Evolutionary conservation across 2,113 vertebrate genomes (phyloP), one percentile per base, ranked within the genome.

Genomic region (Ondatra zibethicus): DNA sequence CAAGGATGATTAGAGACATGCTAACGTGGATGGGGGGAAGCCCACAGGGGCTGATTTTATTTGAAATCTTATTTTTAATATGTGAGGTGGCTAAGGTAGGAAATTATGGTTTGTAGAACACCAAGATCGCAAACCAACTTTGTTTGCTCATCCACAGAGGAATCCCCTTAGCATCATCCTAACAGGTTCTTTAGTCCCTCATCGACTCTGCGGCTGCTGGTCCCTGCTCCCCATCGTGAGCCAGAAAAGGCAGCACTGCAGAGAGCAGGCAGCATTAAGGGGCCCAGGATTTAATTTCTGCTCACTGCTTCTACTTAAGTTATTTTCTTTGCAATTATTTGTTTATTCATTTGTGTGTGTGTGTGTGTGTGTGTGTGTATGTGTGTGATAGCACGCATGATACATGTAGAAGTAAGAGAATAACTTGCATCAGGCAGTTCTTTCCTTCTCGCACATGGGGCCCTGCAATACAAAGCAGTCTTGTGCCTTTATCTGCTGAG

Each of bases 71-170:
- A 61, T 39, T 42, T 84, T 84, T 42, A 39, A 21, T 36, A 36
- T 27, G 50, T 12, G 68, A 80, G 89, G 90, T 47, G 75, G n/a
- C 68, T 77, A 63, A 91, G 14, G 7, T 82, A 42, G 29, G 29
- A 72, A 72, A 78, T 70, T 33, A 65, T 0, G 42, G 4, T 86
- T 85, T 92, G 52, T 84, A 16, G 33, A 87, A 65, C 31, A 75
- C 17, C 50, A 19, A 75, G 31, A 96, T 55, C 61, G 33, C 19
- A 73, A 84, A 75, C 33, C 8, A 6, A 91, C 17, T 0, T 85
- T 90, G 77, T 50, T 73, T 89, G 17, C 82, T 87, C 25, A 89
- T 68, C 47, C 12, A 91, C 27, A 90, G 50, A 91, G n/a, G 7
- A 2, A 29, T 55, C 11, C 4, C 92, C 39, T 55, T 81, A 81